Evolutionary conservation across 2,888 invertebrate species (phyloP), one percentile per base, ranked within the genome.

Genomic region (Eupeodes latifasciatus): DNA sequence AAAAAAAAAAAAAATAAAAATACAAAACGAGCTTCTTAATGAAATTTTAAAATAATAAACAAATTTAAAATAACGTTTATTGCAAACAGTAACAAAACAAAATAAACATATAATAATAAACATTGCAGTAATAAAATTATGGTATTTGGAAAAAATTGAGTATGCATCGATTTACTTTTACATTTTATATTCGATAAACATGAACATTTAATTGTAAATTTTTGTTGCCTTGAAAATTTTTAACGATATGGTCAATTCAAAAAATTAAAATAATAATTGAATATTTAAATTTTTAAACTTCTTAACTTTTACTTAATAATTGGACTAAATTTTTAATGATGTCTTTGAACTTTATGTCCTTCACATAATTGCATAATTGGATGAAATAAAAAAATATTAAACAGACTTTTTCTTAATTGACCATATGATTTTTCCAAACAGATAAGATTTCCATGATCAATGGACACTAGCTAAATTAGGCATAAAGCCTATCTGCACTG

Each of bases 31-130:
- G 0, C 6, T n/a, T 40, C 55, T 71, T 71, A 55, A 71, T 71
- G 40, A 55, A 55, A 55, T 6, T 71, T 71, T 10, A 40, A 40
- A 71, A 55, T 55, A 71, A 71, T 69, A 69, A 40, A 71, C 69
- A 71, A 69, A 69, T 16, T 69, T 40, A 55, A 71, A 55, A 53
- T n/a, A 55, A 71, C 55, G 69, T 55, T 59, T 59, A 59, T 59
- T 36, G 9, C 19, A 69, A 19, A 12, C 36, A 36, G 40, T 40
- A 55, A 36, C 27, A 27, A 40, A 53, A 36, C 11, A 64, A 44
- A 64, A 44, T 27, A 27, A 27, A 27, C 27, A 27, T 27, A 27
- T 11, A 62, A 44, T 44, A 9, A 55, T 53, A 40, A 71, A 40
- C 53, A 71, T 55, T 0, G 27, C 3, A 2, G 4, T 16, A 36